A percentile compares a stretch with the other conserved stretches of the same genome.
These are phyloP conservation scores for Panurus biarmicus DNA, from an alignment of 2,113 vertebrate genomes.

Conservation along the genomic window DNA sequence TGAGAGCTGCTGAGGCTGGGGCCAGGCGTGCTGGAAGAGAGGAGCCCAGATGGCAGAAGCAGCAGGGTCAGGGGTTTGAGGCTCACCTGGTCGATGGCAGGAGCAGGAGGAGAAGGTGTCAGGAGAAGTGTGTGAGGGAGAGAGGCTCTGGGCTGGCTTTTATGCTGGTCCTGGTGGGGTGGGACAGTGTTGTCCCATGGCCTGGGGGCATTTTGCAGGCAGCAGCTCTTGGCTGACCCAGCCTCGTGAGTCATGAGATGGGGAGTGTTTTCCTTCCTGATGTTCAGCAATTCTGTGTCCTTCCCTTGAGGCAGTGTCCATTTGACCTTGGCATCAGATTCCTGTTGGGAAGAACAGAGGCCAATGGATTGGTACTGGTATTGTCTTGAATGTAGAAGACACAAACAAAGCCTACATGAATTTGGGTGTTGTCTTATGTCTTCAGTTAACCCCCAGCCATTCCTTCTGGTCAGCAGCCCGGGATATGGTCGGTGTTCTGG, in stretches of 20 bases:
- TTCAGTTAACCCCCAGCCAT: too few relatives aligned
- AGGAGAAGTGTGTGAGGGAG: background rate
- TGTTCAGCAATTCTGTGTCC: background rate
- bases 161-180: rapidly evolving
- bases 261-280: background rate
- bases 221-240: rapidly evolving
- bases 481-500: background rate
- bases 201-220: background rate
- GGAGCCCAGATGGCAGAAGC: background rate
- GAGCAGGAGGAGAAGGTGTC: background rate
- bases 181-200: background rate
- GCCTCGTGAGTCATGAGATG: rapidly evolving
- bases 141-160: rapidly evolving
- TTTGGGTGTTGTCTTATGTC: background rate
- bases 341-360: rapidly evolving
- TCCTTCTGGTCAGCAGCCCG: background rate
- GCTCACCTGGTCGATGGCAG: rapidly evolving
- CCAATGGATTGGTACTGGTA: too few relatives aligned
- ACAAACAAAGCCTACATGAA: background rate
- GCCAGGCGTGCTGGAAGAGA: rapidly evolving
- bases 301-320: rapidly evolving
- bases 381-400: too few relatives aligned
- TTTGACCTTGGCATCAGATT: background rate
- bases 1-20: background rate
- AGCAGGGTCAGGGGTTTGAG: background rate